phyloP scores from a whole-genome alignment of 2,888 invertebrate genomes.

The Oasisia sp. region DNA sequence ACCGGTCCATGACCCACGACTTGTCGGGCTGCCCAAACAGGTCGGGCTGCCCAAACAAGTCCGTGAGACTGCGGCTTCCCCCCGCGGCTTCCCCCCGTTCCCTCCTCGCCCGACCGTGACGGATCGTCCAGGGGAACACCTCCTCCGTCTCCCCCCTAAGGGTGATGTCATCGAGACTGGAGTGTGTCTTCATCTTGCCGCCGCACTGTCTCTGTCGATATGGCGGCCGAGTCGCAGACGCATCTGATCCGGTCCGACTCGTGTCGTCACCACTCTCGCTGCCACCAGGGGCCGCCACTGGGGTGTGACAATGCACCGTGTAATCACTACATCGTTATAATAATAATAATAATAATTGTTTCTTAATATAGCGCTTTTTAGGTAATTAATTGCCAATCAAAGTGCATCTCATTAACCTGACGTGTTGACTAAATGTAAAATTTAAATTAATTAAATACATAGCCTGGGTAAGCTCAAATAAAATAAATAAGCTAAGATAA shows the following conservation, averaged over 20 bases:
- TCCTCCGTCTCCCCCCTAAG: background rate
- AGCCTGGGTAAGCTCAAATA: no score
- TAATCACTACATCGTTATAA: no score
- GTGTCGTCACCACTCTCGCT: constrained; percentile 27
- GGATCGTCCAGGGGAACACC: background rate
- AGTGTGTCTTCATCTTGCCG: background rate
- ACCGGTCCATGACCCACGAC: background rate
- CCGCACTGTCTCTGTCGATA: background rate
- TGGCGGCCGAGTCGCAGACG: background rate
- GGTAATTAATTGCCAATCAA: no score
- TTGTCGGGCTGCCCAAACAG: background rate
- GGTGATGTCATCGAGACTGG: background rate
- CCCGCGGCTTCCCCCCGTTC: background rate
- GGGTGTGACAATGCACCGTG: background rate
- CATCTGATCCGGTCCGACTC: constrained; percentile 21
- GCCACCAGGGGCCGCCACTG: constrained; percentile 20
- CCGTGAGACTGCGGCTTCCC: background rate
- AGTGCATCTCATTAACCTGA: no score
- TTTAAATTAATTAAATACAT: no score
- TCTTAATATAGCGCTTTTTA: no score
- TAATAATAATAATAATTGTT: no score
- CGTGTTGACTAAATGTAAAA: no score
- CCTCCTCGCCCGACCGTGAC: background rate
- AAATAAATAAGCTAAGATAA: no score
- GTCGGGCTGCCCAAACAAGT: background rate